These are phyloP conservation scores for Psix sp. DNA, from an alignment of 1,140 invertebrate genomes.

Conservation along the genomic window DNA sequence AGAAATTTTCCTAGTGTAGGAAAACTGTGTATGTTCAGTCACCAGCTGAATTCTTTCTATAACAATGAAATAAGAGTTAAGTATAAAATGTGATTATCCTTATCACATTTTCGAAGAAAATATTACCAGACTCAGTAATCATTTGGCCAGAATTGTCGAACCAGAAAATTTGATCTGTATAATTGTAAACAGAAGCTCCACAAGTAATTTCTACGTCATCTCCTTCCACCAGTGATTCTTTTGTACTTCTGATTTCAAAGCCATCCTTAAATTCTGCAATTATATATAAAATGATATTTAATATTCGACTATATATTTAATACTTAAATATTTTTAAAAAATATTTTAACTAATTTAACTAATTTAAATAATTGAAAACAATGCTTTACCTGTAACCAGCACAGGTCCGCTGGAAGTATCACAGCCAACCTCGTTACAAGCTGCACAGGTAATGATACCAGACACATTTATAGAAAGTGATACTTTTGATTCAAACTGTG, in stretches of 20 bases:
- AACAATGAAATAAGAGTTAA: slow-evolving; percentile 5
- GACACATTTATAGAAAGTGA: slow-evolving; percentile 23
- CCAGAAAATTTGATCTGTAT: slow-evolving; percentile 73
- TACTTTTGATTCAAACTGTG: slow-evolving; percentile 21
- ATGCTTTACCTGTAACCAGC: slow-evolving; percentile 37
- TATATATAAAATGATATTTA: neutral
- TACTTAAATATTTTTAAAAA: slow-evolving; percentile 3
- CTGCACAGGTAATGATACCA: slow-evolving; percentile 24
- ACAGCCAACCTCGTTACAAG: slow-evolving; percentile 26
- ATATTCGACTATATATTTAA: neutral
- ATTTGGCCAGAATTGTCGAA: slow-evolving; percentile 29
- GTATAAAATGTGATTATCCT: neutral
- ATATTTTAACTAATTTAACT: neutral
- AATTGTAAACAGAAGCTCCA: slow-evolving; percentile 79
- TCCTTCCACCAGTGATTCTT: slow-evolving; percentile 73
- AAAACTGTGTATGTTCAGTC: slow-evolving; percentile 45
- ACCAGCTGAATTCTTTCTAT: slow-evolving; percentile 56
- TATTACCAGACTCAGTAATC: slow-evolving; percentile 36
- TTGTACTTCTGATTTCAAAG: slow-evolving; percentile 69
- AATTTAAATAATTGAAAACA: slow-evolving; percentile 1
- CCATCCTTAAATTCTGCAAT: slow-evolving; percentile 70
- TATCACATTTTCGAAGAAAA: neutral
- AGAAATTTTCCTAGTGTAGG: slow-evolving; percentile 61
- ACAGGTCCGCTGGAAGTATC: slow-evolving; percentile 20
- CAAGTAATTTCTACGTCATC: slow-evolving; percentile 78